Evolutionary conservation across 2,797 vertebrate species (phyloP).

Genomic region (Sparus aurata): DNA sequence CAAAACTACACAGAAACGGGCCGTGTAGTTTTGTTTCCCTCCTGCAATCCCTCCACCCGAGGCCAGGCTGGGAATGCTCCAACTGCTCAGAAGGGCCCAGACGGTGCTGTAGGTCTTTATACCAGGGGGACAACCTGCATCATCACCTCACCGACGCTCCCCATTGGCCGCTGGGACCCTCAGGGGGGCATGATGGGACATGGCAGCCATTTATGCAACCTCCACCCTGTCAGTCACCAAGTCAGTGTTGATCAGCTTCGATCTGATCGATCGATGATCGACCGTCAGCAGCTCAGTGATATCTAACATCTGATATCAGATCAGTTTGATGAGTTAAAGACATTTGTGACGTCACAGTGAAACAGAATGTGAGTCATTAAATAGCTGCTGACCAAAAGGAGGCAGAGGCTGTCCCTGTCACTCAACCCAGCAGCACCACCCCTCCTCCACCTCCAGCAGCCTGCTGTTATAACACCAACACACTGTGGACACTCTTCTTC

Average conservation of each 20-base stretch:
- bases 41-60: constrained; percentile 98
- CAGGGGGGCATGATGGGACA: constrained; percentile 81
- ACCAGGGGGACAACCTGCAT: constrained; percentile 86
- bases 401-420: constrained; percentile 80
- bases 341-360: background rate
- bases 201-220: constrained; percentile 82
- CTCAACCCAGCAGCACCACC: constrained; percentile 54
- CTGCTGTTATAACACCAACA: constrained; percentile 39
- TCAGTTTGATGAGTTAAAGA: background rate
- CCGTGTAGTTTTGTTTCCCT: constrained; percentile 95
- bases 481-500: constrained; percentile 12
- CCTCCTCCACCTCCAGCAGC: constrained; percentile 22
- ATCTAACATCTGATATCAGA: background rate
- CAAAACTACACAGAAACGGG: constrained; percentile 90
- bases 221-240: constrained; percentile 76
- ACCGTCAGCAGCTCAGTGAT: fast-evolving
- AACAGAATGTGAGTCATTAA: constrained; percentile 36
- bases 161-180: constrained; percentile 83
- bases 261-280: background rate
- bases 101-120: constrained; percentile 90
- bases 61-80: constrained; percentile 98
- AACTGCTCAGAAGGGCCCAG: constrained; percentile 95
- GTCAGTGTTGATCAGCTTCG: constrained; percentile 73
- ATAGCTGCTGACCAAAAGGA: constrained; percentile 75
- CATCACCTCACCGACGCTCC: constrained; percentile 62